Conservation (phyloP, 1,140 invertebrate species). For the Cydia amplana region DNA sequence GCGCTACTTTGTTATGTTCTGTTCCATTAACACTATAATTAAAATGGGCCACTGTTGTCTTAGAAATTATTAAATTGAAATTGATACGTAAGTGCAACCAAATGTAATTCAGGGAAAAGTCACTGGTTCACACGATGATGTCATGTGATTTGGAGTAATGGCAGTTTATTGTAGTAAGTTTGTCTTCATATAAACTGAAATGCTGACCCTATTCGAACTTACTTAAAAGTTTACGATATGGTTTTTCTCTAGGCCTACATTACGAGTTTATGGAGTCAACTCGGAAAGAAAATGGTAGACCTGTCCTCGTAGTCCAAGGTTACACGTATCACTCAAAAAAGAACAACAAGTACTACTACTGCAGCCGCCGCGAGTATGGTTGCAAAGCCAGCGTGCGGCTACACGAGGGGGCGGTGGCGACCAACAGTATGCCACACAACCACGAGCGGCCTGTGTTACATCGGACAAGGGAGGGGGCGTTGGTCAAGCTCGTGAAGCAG, state of each 20-base stretch:
- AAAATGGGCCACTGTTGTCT: too few relatives aligned
- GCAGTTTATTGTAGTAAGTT: too few relatives aligned
- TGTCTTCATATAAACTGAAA: too few relatives aligned
- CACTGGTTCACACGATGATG: too few relatives aligned
- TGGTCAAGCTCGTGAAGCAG: not conserved
- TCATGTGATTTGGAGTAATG: too few relatives aligned
- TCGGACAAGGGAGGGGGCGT: not conserved
- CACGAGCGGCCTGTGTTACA: not conserved
- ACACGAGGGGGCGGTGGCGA: not conserved
- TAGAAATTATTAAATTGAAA: too few relatives aligned
- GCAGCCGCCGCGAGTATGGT: not conserved
- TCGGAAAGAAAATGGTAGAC: not conserved
- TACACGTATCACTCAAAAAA: constrained; percentile 1
- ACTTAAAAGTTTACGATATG: too few relatives aligned
- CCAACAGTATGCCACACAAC: constrained; percentile 9
- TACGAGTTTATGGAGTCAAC: not conserved
- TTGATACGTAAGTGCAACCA: too few relatives aligned
- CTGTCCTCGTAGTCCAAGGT: not conserved
- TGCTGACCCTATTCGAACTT: too few relatives aligned
- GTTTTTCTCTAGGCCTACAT: not conserved
- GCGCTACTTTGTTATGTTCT: too few relatives aligned
- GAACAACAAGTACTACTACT: constrained; percentile 11
- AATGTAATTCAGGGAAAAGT: too few relatives aligned
- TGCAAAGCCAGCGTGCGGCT: constrained; percentile 1
- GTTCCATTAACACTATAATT: too few relatives aligned